Base-by-base conservation (phyloP, 2,888 invertebrate genomes). In the Lasioglossum leucozonium region DNA sequence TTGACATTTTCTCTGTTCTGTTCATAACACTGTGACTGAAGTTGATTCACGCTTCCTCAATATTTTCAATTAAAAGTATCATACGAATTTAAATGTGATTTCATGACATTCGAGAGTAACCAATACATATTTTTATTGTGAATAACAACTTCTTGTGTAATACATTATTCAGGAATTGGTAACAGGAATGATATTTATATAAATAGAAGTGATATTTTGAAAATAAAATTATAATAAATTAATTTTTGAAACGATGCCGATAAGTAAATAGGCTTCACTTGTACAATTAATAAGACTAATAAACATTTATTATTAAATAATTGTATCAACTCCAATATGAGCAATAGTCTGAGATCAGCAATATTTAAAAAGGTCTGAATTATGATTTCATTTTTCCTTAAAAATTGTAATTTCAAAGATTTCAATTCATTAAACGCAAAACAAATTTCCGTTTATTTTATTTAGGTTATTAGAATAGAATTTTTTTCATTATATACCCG, bases 281-380 rank as follows among this genome's bases (percentile, higher is more conserved):
- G 37, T 4, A 37, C 8, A 37, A 37, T 37, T 67, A 37, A 67
- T 58, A 13, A 1, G 4, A 67, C 8, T 67, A 44, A 40, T 58
- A 18, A 44, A 65, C 8, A 42, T 69, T 40, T 58, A 58, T 67
- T 34, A 26, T 13, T 51, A 62, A 72, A 72, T 72, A 76, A 55
- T 72, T 75, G 16, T 22, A 84, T 55, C 55, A 18, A n/a, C 5
- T 26, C 1, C 40, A 88, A 30, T 34, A 89, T 89, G 89, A 89
- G 90, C 62, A 84, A 84, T 13, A 82, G n/a, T 74, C 55, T 86
- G 0, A 88, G 86, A 69, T 47, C 58, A 69, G 4, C 55, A 40
- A 86, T 89, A 77, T 80, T 84, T 37, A 79, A 69, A 79, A 90
- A 90, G 90, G 89, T 89, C 81, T 42, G 8, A 51, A 44, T 76